Base-by-base conservation (phyloP, 1,140 invertebrate species). In the Aphelenchoides besseyi region DNA sequence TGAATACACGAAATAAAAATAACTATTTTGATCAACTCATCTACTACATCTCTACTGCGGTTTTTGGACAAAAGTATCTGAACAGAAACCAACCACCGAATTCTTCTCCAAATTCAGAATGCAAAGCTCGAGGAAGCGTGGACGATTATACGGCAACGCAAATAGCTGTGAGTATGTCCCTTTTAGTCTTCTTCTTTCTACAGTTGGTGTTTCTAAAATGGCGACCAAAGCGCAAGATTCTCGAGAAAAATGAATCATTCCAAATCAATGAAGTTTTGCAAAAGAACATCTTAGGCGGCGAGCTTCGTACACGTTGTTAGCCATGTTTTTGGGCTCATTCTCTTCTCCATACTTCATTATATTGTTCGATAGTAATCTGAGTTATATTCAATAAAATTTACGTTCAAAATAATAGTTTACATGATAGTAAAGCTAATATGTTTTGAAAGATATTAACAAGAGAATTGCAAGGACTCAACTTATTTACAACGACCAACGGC, bases 361-460 rank as follows among this genome's bases (percentile, higher is more conserved):
- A n/a, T n/a, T n/a, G n/a, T n/a, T n/a, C n/a, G n/a, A n/a, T n/a
- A n/a, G n/a, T n/a, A n/a, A n/a, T n/a, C n/a, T n/a, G n/a, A n/a
- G n/a, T n/a, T n/a, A n/a, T n/a, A n/a, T n/a, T n/a, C n/a, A n/a
- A n/a, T n/a, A n/a, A n/a, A n/a, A n/a, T 30, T 61, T 61, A 18
- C 30, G 59, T 2, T 61, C 59, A 2, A 61, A n/a, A n/a, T n/a
- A n/a, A n/a, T n/a, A n/a, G n/a, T n/a, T n/a, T n/a, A n/a, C n/a
- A n/a, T n/a, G n/a, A n/a, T n/a, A 59, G 23, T 59, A 33, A 59
- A 59, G 55, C 55, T 12, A 59, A 59, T 59, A 18, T 59, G 18
- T 59, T 33, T 59, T 59, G 26, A 59, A 28, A 59, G 26, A 8
- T 23, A 59, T 59, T 59, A 59, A 8, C 18, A 59, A 8, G 55